Evolutionary conservation across 2,888 invertebrate genomes (phyloP).

Genomic region (Heliconius hortense): DNA sequence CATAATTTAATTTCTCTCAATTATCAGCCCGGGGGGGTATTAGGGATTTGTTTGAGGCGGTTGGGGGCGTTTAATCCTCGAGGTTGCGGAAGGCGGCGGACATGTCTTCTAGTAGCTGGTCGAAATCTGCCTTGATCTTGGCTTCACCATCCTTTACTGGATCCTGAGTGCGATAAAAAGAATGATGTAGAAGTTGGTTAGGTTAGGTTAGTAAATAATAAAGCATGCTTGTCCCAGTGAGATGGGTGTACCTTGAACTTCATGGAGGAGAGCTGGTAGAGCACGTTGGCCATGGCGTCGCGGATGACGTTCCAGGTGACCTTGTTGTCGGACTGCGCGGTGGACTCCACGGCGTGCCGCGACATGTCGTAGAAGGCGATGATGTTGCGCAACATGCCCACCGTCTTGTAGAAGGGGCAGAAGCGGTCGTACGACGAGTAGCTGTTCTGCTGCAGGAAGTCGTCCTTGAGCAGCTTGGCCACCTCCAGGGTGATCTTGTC

Average conservation of each 20-base stretch:
- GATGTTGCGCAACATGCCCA: constrained; percentile 99
- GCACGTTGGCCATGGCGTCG: constrained; percentile 97
- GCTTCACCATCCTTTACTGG: constrained; percentile 99
- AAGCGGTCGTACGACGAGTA: constrained; percentile 97
- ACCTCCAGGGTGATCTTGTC: constrained; percentile 99
- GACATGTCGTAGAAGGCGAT: constrained; percentile 99
- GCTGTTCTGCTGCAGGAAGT: constrained; percentile 99
- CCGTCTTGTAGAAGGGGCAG: constrained; percentile 99
- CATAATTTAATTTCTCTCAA: constrained; percentile 3
- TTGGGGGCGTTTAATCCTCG: constrained; percentile 88
- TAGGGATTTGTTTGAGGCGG: neutral
- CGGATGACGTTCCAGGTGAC: constrained; percentile 97
- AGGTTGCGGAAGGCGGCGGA: constrained; percentile 98
- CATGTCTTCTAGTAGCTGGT: constrained; percentile 98
- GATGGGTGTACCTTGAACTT: constrained; percentile 91
- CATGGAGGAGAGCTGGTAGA: constrained; percentile 99
- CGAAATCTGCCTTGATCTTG: constrained; percentile 98
- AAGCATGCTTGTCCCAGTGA: too few relatives aligned
- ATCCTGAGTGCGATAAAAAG: constrained; percentile 83
- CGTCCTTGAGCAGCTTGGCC: constrained; percentile 98
- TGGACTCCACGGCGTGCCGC: constrained; percentile 98
- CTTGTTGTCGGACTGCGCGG: constrained; percentile 99
- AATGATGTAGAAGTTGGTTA: neutral
- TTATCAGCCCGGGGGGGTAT: constrained; percentile 9
- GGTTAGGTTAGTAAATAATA: too few relatives aligned